Base-by-base conservation (phyloP, 2,113 vertebrate genomes). In the Eidolon helvum region DNA sequence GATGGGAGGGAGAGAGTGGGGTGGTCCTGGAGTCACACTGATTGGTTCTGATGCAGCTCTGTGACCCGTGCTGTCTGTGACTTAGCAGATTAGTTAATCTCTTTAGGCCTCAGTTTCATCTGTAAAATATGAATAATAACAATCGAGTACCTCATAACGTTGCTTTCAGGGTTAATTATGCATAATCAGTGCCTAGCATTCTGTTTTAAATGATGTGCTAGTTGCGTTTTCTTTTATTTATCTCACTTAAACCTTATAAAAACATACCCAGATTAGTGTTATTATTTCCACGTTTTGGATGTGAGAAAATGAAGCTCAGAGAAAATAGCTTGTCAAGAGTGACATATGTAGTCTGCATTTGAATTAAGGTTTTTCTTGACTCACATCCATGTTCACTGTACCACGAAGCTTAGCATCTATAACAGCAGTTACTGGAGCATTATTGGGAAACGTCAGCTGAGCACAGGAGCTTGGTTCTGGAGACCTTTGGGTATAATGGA, bases 51-150 rank as follows among this genome's bases (percentile, higher is more conserved):
- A 24, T 35, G 40, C 26, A 43, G 22, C 69, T 33, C 65, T 12
- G 10, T 77, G 38, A 33, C 2, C 21, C 33, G 1, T 19, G 1
- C 8, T 1, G 0, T 53, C 18, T 35, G 59, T 3, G 38, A 43
- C 40, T 1, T 7, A 1, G 26, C 57, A 61, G 19, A n/a, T 55
- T 35, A 4, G 7, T 61, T 61, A 16, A 50, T 48, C 24, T 69
- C 65, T n/a, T 83, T 79, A 63, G 14, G 61, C 48, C 35, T 87
- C n/a, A 21, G 22, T 78, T 78, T 75, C 30, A 16, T 71, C 26
- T 57, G 11, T 48, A 48, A 43, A 65, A 55, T 26, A 1, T 24
- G 87, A 63, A 40, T 38, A 28, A 30, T 21, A 59, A 14, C 57
- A 74, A 79, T 28, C 33, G 24, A 10, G 40, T 48, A 11, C 43